Evolutionary conservation across 2,888 invertebrate species (phyloP), one percentile per base, ranked within the genome.

Genomic region (Cecidostiba fungosa): DNA sequence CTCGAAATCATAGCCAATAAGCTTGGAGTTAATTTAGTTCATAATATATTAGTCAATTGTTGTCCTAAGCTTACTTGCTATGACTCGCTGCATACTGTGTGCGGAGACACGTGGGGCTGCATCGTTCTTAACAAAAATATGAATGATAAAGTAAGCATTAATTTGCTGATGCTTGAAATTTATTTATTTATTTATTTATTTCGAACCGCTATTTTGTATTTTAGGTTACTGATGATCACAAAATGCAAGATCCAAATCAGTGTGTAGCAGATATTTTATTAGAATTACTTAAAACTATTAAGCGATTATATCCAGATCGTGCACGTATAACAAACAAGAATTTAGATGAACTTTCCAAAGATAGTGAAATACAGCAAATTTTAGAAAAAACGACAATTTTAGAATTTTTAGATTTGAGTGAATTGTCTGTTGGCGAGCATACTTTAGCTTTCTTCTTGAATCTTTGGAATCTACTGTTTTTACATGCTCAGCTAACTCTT

Each of bases 1-100:
- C 95, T 97, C 84, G 97, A 97, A 90, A 93, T 94, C 0, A 95
- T 96, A 89, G 96, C 97, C 86, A 94, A 95, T 50, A 95, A 95
- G 88, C 92, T 97, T 26, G 96, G 96, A 91, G 94, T 97, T 1
- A 96, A 97, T 94, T 94, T 97, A 80, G 95, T 96, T 77, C 96
- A 97, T 89, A 96, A 96, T 88, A 95, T 97, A 16, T 95, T 96
- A 3, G 93, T 96, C 3, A 97, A 96, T 92, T 96, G 96, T 90
- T 97, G 96, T 88, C 96, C 97, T 0, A 95, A 95, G 12, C 94
- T 96, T 36, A 94, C 85, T 62, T 86, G 78, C 77, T 94, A 94
- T 85, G 26, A 73, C 14, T 82, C 81, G 12, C 77, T 73, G 36
- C 43, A 43, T 12, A 59, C 83, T 72, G 62, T 39, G 14, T 10